phyloP scores from a whole-genome alignment of 2,113 vertebrate species.

The Plecotus auritus region DNA sequence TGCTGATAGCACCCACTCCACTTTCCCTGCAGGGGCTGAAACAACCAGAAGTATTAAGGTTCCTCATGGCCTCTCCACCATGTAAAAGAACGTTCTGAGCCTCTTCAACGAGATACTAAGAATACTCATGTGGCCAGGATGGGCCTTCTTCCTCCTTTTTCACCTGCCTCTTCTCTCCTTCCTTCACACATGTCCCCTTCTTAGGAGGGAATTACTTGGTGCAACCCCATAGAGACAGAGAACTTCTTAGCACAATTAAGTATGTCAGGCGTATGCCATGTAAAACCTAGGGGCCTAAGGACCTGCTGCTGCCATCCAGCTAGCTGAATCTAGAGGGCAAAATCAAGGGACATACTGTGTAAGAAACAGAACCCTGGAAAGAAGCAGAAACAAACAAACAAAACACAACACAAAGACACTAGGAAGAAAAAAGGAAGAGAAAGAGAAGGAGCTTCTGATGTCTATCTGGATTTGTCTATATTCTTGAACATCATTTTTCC shows the following conservation, averaged over 20 bases:
- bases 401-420: neutral
- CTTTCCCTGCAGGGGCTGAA: neutral
- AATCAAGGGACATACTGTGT: neutral
- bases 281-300: neutral
- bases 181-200: neutral
- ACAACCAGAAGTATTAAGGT: neutral
- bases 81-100: neutral
- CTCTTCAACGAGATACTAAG: neutral
- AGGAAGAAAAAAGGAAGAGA: neutral
- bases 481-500: neutral
- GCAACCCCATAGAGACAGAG: neutral
- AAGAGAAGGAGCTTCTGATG: neutral
- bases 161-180: neutral
- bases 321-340: neutral
- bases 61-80: neutral
- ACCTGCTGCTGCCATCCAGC: neutral
- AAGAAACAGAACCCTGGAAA: neutral
- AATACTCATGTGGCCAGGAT: neutral
- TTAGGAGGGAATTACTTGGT: neutral
- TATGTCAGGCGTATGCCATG: neutral
- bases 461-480: neutral
- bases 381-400: neutral
- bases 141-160: neutral
- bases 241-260: neutral
- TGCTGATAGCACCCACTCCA: neutral